Evolutionary conservation across 2,797 vertebrate species (phyloP).

Genomic region (Kryptopterus vitreolus): DNA sequence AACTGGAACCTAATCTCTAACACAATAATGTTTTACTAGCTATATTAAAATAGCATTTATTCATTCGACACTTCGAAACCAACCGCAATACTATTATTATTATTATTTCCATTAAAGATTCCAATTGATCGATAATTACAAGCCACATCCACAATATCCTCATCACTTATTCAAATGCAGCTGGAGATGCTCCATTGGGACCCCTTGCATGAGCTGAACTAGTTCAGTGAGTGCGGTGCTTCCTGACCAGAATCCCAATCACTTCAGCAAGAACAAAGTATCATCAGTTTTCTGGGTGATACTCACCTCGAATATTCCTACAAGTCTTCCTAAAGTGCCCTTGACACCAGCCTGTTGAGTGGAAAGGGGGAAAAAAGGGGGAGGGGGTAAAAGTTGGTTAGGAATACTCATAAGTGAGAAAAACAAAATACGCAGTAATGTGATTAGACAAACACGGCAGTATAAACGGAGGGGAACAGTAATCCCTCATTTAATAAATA

Average conservation of each 20-base stretch:
- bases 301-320: slow-evolving; percentile 97
- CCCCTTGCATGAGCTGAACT: neutral
- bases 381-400: too few species aligned
- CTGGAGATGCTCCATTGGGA: neutral
- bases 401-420: neutral
- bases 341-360: slow-evolving; percentile 90
- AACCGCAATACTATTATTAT: neutral
- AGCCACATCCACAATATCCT: neutral
- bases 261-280: neutral
- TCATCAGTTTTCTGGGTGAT: slow-evolving; percentile 3
- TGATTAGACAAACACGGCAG: neutral
- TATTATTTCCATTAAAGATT: neutral
- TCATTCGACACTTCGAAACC: neutral
- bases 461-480: neutral
- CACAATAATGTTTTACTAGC: neutral
- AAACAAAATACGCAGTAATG: neutral
- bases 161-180: neutral
- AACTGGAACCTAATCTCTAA: neutral
- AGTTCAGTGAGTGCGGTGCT: slow-evolving; percentile 1
- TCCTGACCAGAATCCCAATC: slow-evolving; percentile 21
- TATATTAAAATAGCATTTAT: neutral
- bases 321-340: slow-evolving; percentile 94
- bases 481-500: neutral
- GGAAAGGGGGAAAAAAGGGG: slow-evolving; percentile 28
- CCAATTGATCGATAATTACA: neutral